A percentile compares a stretch with the other conserved stretches of the same genome.
phyloP scores from a whole-genome alignment of 2,797 vertebrate species.

The Acipenser ruthenus region DNA sequence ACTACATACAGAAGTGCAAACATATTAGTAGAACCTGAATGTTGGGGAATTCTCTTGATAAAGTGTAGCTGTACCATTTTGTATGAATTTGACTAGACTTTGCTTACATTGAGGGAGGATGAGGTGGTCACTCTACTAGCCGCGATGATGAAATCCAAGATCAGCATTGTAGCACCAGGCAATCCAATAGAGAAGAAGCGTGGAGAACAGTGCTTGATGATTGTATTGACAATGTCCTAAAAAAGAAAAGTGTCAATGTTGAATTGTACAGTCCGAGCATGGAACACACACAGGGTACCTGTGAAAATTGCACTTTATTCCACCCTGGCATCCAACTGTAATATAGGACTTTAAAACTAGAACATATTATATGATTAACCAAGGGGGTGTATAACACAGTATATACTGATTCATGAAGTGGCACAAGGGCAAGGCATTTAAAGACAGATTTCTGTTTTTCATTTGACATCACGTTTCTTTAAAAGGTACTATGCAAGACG shows the following conservation, averaged over 20 bases:
- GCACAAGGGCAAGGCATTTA: background rate
- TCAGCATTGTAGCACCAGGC: conserved; percentile 93
- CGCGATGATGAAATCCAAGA: conserved; percentile 94
- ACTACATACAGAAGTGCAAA: background rate
- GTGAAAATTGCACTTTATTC: no score
- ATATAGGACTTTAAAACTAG: no score
- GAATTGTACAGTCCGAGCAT: conserved; percentile 13
- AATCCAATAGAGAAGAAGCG: conserved; percentile 94
- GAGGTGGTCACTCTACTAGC: conserved; percentile 88
- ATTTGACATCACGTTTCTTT: no score
- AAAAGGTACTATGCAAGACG: no score
- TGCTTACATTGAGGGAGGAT: conserved; percentile 87
- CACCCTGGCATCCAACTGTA: no score
- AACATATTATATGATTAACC: background rate
- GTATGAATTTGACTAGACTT: background rate
- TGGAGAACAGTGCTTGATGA: conserved; percentile 97
- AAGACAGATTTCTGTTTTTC: no score
- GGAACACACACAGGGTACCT: background rate
- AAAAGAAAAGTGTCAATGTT: conserved; percentile 11
- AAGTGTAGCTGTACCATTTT: background rate
- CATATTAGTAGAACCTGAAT: background rate
- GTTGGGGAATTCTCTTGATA: background rate
- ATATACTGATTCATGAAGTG: no score
- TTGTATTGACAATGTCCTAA: conserved; percentile 98
- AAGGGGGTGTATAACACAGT: background rate